A percentile compares a stretch with the other conserved stretches of the same genome.
phyloP scores from a whole-genome alignment of 2,797 vertebrate genomes.

The Coendou prehensilis region DNA sequence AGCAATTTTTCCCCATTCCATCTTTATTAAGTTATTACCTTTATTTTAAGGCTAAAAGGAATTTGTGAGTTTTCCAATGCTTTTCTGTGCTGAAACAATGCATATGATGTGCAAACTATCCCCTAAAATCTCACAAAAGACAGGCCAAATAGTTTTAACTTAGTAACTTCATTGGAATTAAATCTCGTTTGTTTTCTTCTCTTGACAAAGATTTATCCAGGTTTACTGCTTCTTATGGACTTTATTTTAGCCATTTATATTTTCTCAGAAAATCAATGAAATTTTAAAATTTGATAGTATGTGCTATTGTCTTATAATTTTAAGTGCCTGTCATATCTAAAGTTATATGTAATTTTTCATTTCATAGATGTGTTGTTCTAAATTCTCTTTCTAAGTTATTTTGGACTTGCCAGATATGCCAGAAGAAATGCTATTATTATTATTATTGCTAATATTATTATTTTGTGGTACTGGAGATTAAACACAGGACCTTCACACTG shows the following conservation, averaged over 20 bases:
- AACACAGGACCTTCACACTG: neutral
- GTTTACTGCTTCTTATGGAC: neutral
- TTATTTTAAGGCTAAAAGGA: conserved; percentile 1
- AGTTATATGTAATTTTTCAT: conserved; percentile 31
- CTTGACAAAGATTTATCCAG: neutral
- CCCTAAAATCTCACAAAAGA: conserved; percentile 35
- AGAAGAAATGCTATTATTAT: conserved; percentile 30
- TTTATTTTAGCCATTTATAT: conserved; percentile 39
- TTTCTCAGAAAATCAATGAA: conserved; percentile 50
- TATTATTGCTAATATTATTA: neutral
- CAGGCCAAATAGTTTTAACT: conserved; percentile 42
- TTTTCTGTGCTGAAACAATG: neutral
- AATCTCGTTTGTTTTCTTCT: neutral
- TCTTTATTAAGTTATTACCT: conserved; percentile 33
- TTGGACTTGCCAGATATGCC: neutral
- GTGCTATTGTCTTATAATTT: neutral
- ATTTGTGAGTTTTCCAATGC: conserved; percentile 17
- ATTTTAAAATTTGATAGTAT: conserved; percentile 23
- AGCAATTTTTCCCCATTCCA: neutral
- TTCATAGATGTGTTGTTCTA: conserved; percentile 42
- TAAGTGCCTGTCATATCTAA: neutral
- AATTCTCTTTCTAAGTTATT: neutral
- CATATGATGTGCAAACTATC: neutral
- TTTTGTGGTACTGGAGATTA: neutral
- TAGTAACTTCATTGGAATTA: conserved; percentile 26